Base-by-base conservation (phyloP, 1,140 invertebrate genomes). In the Drosophila tsacasi region DNA sequence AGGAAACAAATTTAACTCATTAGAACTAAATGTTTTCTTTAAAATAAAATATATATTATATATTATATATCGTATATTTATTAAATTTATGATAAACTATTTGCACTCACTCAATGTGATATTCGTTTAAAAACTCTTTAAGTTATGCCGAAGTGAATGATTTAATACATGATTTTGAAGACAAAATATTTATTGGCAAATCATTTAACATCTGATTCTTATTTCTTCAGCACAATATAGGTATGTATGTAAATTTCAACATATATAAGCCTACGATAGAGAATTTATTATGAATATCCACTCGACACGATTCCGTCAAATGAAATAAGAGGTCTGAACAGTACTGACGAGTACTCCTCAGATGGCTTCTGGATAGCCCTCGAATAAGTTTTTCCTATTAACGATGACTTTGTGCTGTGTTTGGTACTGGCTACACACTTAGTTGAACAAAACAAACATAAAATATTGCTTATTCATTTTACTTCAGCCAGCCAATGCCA, bases 301-400 rank as follows among this genome's bases (percentile, higher is more conserved):
- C 92, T 93, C 92, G 92, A 93, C 92, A 93, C 92, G 92, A 93
- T 91, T 93, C 92, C 92, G 91, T 93, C 91, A 93, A 93, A 92
- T 93, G 92, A 93, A 93, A 93, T 92, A 93, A 93, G 92, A 93
- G 92, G 92, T 92, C 90, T 93, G 91, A 93, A 93, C 91, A 92
- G 85, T 92, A 93, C 92, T 93, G 89, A 93, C 91, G 92, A 93
- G 92, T 93, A 83, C 92, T 93, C 92, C 92, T 93, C 85, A 93
- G 83, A 93, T 93, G 89, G 91, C 92, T 93, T 93, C 92, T 93
- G 92, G 92, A 93, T 92, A 93, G 92, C 92, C 92, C 92, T 93
- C 92, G 81, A 92, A 92, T 91, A 92, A 92, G 85, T 93, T 92
- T 92, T 92, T 91, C 90, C 91, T 83, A 92, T 92, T 91, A 92